Evolutionary conservation across 1,140 invertebrate species (phyloP), one percentile per base, ranked within the genome.

Genomic region (Drosophila lowei): DNA sequence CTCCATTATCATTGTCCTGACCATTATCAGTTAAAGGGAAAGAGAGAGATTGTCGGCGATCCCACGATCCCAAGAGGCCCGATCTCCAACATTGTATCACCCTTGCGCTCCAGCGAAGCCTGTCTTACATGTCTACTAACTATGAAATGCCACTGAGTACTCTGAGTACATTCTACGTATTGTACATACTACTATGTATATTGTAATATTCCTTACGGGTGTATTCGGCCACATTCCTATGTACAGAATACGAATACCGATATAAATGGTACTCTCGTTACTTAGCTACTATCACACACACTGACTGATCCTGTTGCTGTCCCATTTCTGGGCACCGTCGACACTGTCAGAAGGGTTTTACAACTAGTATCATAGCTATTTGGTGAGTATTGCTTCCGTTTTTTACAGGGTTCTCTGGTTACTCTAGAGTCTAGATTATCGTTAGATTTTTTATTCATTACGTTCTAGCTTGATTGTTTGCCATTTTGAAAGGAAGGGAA

Each of bases 301-400:
- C 57, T 76, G 74, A 81, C 78, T 58, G 70, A 81, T 73, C 79
- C 55, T 77, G 74, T 55, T 71, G 70, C 72, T 77, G 66, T 61
- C 70, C 72, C 81, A 78, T 74, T 73, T 63, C 70, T 73, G 55
- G 21, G 44, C 61, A 61, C 44, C 49, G 46, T 66, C 41, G 47
- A 59, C 60, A 34, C 42, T 66, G 77, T 62, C 79, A 84, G 75
- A 74, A 61, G 67, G 63, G 60, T 78, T 79, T 89, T 84, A 89
- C 83, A 88, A 74, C 89, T 90, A 90, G 85, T 90, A 90, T 90
- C 89, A 90, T 90, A 90, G 89, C 89, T 90, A 90, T 90, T 90
- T 90, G 90, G 89, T 90, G 89, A 90, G 89, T 90, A 86, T 90
- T 89, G 80, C 78, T 90, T 89, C 77, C 67, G 72, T 89, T 90